These are phyloP conservation scores for Bombus vancouverensis DNA, from an alignment of 1,140 invertebrate genomes.

Conservation along the genomic window DNA sequence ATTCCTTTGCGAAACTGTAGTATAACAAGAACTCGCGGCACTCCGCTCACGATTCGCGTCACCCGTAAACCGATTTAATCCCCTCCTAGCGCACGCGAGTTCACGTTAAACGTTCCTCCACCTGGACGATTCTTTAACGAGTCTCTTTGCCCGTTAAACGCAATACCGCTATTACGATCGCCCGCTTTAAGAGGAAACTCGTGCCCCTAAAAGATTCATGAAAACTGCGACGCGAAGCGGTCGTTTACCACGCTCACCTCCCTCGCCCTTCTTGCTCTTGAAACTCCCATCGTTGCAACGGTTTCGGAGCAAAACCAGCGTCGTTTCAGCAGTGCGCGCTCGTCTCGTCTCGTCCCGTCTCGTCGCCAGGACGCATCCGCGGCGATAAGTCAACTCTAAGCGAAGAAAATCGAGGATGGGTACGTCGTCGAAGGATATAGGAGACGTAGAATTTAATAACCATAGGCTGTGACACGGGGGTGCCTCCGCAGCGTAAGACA, in stretches of 20 bases:
- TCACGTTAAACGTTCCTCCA: constrained; percentile 18
- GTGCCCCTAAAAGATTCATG: constrained; percentile 38
- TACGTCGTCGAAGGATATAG: constrained; percentile 18
- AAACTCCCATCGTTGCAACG: neutral
- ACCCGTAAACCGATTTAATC: constrained; percentile 27
- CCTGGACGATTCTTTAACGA: constrained; percentile 11
- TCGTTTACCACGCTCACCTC: neutral
- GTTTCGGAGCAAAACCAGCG: neutral
- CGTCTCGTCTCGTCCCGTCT: constrained; percentile 6
- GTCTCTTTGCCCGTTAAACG: constrained; percentile 39
- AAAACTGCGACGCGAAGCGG: constrained; percentile 29
- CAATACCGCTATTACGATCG: constrained; percentile 43
- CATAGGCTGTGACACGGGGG: constrained; percentile 67
- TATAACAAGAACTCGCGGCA: neutral
- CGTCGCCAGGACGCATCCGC: neutral
- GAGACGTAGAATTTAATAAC: constrained; percentile 81
- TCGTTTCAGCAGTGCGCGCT: neutral
- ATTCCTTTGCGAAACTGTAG: neutral
- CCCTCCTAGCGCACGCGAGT: neutral
- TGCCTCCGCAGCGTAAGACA: constrained; percentile 68
- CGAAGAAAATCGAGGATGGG: constrained; percentile 9
- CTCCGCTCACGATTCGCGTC: neutral
- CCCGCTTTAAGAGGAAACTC: constrained; percentile 41
- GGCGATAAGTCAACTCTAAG: constrained; percentile 73
- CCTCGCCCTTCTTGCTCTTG: neutral